A percentile compares a stretch with the other conserved stretches of the same genome.
Evolutionary conservation across 53 echinoderm and acorn worm genomes (phyloP).

Genomic region (Luidia sarsii): DNA sequence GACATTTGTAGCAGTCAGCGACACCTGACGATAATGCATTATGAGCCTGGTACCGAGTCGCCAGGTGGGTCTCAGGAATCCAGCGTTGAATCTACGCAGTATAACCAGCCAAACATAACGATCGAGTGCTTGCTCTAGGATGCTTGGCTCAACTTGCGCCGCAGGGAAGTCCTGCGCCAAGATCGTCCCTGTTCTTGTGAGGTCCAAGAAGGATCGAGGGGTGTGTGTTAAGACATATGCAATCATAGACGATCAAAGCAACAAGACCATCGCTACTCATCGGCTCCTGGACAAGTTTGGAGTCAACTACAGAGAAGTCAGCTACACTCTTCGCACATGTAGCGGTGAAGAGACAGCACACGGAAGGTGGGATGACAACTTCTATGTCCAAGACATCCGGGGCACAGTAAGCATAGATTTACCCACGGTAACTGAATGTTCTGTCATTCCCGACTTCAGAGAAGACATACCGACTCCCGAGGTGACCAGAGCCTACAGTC

Average conservation of each 20-base stretch:
- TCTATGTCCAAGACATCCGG: not conserved
- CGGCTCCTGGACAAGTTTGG: not conserved
- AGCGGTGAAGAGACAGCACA: conserved; percentile 1
- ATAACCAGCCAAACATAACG: not conserved
- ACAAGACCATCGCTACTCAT: not conserved
- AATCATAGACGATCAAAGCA: conserved; percentile 20
- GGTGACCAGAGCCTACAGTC: not conserved
- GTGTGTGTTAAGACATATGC: not conserved
- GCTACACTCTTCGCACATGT: not conserved
- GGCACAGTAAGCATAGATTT: not conserved
- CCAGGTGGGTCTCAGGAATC: no score
- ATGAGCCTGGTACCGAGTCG: no score
- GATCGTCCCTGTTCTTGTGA: conserved; percentile 31
- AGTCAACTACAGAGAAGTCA: no score
- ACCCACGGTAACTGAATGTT: not conserved
- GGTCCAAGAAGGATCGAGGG: not conserved
- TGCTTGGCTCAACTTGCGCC: not conserved
- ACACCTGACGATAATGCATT: no score
- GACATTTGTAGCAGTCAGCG: no score
- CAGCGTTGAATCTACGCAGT: no score
- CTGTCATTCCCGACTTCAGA: not conserved
- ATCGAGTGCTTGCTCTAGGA: conserved; percentile 23
- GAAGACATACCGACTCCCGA: conserved; percentile 18
- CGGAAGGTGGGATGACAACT: not conserved
- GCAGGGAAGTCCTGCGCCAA: conserved; percentile 27